phyloP scores from a whole-genome alignment of 2,797 vertebrate genomes.

The Gallinago nigripennis region DNA sequence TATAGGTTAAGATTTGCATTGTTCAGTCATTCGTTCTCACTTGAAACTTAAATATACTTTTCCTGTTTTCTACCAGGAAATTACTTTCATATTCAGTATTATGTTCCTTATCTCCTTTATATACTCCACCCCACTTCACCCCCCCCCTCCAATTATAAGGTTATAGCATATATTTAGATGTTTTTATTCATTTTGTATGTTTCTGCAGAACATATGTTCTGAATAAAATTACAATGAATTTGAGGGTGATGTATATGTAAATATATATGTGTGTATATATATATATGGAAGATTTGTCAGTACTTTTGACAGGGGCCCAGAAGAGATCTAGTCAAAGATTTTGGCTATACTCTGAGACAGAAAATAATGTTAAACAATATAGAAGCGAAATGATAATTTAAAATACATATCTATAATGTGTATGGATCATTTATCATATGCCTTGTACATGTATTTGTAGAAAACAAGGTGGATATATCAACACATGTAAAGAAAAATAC shows the following conservation, averaged over 20 bases:
- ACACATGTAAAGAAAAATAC: not conserved
- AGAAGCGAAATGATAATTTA: not conserved
- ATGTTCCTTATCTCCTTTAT: not conserved
- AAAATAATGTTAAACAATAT: not conserved
- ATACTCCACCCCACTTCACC: not conserved
- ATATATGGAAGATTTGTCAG: not conserved
- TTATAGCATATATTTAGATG: not conserved
- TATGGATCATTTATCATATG: not conserved
- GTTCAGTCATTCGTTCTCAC: not conserved
- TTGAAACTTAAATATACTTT: not conserved
- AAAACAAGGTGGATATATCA: not conserved
- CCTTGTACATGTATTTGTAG: not conserved
- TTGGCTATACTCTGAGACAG: not conserved
- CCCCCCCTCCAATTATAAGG: rapidly evolving
- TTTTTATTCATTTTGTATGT: not conserved
- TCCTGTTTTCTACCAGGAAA: not conserved
- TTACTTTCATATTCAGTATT: not conserved
- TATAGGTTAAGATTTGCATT: not conserved
- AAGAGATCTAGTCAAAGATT: not conserved
- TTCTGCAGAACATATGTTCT: not conserved
- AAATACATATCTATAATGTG: not conserved
- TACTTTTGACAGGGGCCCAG: not conserved
- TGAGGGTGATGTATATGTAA: not conserved
- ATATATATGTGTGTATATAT: not conserved
- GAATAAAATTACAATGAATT: not conserved